Percentiles rank a stretch among this genome's conserved stretches.
phyloP scores from a whole-genome alignment of 1,140 invertebrate species.

The Artemia franciscana region DNA sequence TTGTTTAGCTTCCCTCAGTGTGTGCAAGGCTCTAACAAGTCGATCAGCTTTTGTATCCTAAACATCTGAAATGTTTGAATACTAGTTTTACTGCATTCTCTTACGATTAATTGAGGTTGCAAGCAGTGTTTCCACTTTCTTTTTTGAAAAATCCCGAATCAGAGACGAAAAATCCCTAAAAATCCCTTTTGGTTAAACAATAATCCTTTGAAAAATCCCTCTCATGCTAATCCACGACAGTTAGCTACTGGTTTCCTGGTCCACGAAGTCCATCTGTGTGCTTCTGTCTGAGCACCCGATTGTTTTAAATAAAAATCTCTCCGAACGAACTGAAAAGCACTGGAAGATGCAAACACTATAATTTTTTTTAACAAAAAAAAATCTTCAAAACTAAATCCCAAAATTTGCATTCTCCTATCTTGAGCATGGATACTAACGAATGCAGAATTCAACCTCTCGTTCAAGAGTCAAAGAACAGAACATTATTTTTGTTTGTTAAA shows the following conservation, averaged over 20 bases:
- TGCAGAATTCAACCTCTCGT: neutral
- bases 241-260: neutral
- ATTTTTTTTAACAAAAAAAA: neutral
- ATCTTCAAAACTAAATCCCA: neutral
- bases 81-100: no score
- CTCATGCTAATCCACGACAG: neutral
- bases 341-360: neutral
- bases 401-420: neutral
- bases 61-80: no score
- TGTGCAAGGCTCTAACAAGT: no score
- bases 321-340: neutral
- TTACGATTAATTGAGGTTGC: no score
- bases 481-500: neutral
- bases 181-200: no score
- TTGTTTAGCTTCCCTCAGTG: no score
- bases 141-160: no score
- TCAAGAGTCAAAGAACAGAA: neutral
- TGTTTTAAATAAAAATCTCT: neutral
- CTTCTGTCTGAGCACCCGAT: neutral
- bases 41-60: no score
- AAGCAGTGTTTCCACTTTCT: no score
- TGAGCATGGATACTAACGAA: neutral
- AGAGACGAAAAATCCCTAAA: neutral
- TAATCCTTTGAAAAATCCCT: neutral
- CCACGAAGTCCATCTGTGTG: neutral